These are phyloP conservation scores for Vulpes ferrilata DNA, from an alignment of 2,113 vertebrate species.

Conservation along the genomic window DNA sequence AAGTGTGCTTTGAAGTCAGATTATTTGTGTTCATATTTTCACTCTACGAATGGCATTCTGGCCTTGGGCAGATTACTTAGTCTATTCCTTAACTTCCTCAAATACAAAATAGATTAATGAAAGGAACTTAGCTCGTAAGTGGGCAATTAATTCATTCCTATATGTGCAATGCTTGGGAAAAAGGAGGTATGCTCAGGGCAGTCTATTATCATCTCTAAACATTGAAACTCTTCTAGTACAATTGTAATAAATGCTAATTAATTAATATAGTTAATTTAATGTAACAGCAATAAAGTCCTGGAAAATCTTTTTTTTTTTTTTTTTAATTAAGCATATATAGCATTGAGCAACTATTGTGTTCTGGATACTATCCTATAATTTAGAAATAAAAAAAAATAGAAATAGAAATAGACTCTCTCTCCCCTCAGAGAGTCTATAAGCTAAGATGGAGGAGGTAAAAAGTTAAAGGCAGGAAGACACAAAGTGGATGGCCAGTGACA, in stretches of 20 bases:
- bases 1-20: not conserved
- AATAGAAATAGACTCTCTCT: too few relatives aligned
- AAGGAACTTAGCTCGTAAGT: not conserved
- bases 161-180: not conserved
- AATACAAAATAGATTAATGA: not conserved
- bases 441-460: not conserved
- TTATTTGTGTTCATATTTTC: not conserved
- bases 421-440: not conserved
- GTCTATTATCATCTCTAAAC: not conserved
- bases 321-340: not conserved
- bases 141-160: not conserved
- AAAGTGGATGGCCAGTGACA: not conserved
- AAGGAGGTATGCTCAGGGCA: not conserved
- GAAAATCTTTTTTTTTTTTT: not conserved
- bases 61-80: not conserved
- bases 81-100: not conserved
- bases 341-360: not conserved
- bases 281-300: not conserved
- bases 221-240: not conserved
- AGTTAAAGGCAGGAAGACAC: not conserved
- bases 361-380: not conserved
- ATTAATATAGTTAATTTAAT: not conserved
- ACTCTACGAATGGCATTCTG: not conserved
- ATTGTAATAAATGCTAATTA: not conserved
- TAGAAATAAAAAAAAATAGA: not conserved